phyloP scores from a whole-genome alignment of 2,797 vertebrate genomes.

The Gymnothorax reevesii region DNA sequence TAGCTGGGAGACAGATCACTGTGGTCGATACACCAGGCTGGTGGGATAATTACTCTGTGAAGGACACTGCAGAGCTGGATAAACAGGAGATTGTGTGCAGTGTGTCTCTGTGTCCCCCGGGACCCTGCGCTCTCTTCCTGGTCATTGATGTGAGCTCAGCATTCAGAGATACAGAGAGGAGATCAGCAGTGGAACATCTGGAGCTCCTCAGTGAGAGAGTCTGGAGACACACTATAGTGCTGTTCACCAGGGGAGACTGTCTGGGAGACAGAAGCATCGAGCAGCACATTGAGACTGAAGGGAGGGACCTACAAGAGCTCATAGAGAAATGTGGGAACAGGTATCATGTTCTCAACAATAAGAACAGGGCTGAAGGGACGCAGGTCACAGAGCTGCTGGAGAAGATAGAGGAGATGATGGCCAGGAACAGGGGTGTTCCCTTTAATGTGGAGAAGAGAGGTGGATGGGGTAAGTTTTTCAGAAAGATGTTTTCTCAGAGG shows the following conservation, averaged over 20 bases:
- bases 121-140: not conserved
- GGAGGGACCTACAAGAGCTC: not conserved
- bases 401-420: constrained; percentile 19
- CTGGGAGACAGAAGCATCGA: not conserved
- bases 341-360: constrained; percentile 19
- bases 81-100: constrained; percentile 1
- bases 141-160: not conserved
- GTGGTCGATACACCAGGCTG: constrained; percentile 5
- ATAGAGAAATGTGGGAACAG: constrained; percentile 9
- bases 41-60: too few species aligned
- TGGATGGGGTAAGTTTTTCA: too few species aligned
- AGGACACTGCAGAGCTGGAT: not conserved
- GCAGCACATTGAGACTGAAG: constrained; percentile 15
- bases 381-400: constrained; percentile 23
- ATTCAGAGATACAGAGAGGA: not conserved
- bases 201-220: not conserved
- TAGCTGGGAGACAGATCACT: not conserved
- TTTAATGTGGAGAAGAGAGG: not conserved
- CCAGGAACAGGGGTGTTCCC: not conserved
- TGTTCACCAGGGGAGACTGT: not conserved
- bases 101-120: constrained; percentile 1
- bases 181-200: not conserved
- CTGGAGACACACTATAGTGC: constrained; percentile 5
- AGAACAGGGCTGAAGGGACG: not conserved
- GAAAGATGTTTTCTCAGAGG: not conserved